Evolutionary conservation across 1,140 invertebrate genomes (phyloP).

Genomic region (Lanistes nyassanus): DNA sequence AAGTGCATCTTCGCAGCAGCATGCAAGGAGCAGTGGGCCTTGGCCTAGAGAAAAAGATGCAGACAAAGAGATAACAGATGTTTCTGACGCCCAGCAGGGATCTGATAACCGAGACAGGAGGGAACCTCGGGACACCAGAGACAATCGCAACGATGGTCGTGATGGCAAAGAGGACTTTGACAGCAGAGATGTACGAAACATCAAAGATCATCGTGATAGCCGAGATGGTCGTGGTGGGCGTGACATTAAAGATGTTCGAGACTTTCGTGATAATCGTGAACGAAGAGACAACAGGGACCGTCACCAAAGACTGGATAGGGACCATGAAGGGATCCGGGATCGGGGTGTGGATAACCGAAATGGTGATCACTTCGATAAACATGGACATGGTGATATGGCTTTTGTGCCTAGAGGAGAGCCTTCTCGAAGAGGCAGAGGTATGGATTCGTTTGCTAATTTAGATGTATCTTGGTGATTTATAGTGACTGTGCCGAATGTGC

Average conservation of each 20-base stretch:
- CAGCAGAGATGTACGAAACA: conserved; percentile 18
- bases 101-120: conserved; percentile 24
- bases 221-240: conserved; percentile 22
- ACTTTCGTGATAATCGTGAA: conserved; percentile 12
- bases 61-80: background rate
- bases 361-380: conserved; percentile 28
- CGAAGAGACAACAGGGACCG: conserved; percentile 14
- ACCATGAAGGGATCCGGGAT: conserved; percentile 16
- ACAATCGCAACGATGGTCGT: conserved; percentile 26
- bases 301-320: conserved; percentile 30
- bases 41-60: conserved; percentile 16
- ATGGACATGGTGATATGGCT: conserved; percentile 24
- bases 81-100: background rate
- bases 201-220: conserved; percentile 16
- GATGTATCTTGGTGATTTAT: too few relatives aligned
- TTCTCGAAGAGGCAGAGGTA: conserved; percentile 69
- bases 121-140: conserved; percentile 24
- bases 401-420: conserved; percentile 84
- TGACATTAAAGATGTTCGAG: conserved; percentile 23
- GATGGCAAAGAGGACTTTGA: conserved; percentile 25
- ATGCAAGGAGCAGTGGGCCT: background rate
- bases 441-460: conserved; percentile 1
- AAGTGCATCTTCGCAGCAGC: background rate
- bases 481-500: too few relatives aligned
- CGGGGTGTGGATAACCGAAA: conserved; percentile 31